A percentile compares a stretch with the other conserved stretches of the same genome.
Conservation (phyloP, 2,113 vertebrate genomes). For the Apteryx mantelli region DNA sequence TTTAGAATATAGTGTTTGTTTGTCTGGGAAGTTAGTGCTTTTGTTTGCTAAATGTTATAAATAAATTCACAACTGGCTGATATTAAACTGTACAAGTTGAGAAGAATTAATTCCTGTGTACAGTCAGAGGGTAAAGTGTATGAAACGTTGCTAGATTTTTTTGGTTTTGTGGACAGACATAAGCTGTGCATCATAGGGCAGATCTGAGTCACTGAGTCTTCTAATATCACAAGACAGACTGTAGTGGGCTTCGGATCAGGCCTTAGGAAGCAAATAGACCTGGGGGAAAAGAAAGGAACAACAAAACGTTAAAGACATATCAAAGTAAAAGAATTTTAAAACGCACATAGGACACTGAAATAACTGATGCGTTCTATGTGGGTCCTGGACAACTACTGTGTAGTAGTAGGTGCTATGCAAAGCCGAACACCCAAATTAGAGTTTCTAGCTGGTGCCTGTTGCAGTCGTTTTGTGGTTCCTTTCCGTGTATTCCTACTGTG, state of each 20-base stretch:
- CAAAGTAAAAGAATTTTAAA: background rate
- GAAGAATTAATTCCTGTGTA: background rate
- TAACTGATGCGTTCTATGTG: background rate
- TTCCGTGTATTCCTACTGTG: background rate
- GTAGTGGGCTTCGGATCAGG: background rate
- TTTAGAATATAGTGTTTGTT: background rate
- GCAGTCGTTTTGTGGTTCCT: background rate
- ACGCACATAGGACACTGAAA: background rate
- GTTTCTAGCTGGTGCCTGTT: background rate
- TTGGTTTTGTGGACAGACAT: background rate
- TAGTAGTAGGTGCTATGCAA: background rate
- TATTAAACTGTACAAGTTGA: background rate
- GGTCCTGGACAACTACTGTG: background rate
- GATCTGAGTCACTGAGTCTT: background rate
- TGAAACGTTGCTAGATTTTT: background rate
- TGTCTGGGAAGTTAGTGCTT: background rate
- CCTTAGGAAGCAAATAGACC: background rate
- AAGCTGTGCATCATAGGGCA: fast-evolving
- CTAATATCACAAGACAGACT: background rate
- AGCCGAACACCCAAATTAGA: background rate
- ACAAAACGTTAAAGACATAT: background rate
- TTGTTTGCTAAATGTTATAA: background rate
- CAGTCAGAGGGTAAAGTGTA: background rate
- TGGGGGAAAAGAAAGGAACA: background rate
- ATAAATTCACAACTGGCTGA: background rate